These are phyloP conservation scores for Serilophus lunatus DNA, from an alignment of 2,113 vertebrate species.

Conservation along the genomic window DNA sequence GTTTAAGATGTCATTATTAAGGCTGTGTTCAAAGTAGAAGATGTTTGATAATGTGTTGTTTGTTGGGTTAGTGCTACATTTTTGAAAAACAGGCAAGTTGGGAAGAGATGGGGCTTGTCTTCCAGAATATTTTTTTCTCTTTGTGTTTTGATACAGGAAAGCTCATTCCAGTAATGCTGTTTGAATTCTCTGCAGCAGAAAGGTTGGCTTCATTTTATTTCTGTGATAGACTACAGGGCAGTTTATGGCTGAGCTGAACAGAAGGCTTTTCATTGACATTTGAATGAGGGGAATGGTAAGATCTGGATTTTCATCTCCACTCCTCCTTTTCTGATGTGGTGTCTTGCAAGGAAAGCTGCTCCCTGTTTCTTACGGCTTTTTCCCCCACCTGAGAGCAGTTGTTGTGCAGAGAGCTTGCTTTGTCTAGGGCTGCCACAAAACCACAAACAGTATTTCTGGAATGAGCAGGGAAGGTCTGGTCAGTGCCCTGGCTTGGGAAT, in stretches of 20 bases:
- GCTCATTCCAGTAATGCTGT: neutral
- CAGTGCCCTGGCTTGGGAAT: neutral
- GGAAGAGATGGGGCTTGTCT: neutral
- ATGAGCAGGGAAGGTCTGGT: neutral
- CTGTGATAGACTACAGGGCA: neutral
- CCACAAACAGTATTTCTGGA: slow-evolving; percentile 26
- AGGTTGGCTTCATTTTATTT: neutral
- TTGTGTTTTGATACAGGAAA: neutral
- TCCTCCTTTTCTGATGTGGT: slow-evolving; percentile 6
- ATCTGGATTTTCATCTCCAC: neutral
- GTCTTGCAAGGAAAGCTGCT: neutral
- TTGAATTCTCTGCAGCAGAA: neutral
- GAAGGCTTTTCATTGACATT: neutral
- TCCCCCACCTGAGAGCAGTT: neutral
- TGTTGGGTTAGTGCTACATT: neutral
- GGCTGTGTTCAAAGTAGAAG: neutral
- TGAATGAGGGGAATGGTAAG: neutral
- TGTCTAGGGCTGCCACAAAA: slow-evolving; percentile 13
- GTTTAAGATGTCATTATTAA: neutral
- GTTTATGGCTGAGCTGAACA: neutral
- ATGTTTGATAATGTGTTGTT: neutral
- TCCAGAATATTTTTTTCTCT: neutral
- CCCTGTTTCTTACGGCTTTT: neutral
- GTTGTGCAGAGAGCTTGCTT: slow-evolving; percentile 5
- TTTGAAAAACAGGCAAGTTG: neutral